Conservation (phyloP, 2,113 vertebrate species). For the Xenopus tropicalis region UCB_Xtro_10.0 CM004450.2:39912501-39913000, state of each 20-base stretch:
- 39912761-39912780: not conserved
- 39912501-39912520: no score
- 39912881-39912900: not conserved
- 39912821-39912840: not conserved
- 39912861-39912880: constrained; percentile 21
- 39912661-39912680: no score
- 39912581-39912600: no score
- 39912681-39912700: no score
- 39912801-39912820: not conserved
- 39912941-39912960: not conserved
- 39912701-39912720: no score
- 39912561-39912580: no score
- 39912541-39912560: no score
- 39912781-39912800: not conserved
- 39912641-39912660: no score
- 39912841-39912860: not conserved
- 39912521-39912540: no score
- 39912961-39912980: constrained; percentile 33
- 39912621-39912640: no score
- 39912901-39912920: constrained; percentile 19
- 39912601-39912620: no score
- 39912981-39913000: not conserved
- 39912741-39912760: not conserved
- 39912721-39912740: no score
- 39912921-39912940: constrained; percentile 11